A percentile compares a stretch with the other conserved stretches of the same genome.
Evolutionary conservation across 2,113 vertebrate species (phyloP).

Genomic region (Collichthys lucidus): DNA sequence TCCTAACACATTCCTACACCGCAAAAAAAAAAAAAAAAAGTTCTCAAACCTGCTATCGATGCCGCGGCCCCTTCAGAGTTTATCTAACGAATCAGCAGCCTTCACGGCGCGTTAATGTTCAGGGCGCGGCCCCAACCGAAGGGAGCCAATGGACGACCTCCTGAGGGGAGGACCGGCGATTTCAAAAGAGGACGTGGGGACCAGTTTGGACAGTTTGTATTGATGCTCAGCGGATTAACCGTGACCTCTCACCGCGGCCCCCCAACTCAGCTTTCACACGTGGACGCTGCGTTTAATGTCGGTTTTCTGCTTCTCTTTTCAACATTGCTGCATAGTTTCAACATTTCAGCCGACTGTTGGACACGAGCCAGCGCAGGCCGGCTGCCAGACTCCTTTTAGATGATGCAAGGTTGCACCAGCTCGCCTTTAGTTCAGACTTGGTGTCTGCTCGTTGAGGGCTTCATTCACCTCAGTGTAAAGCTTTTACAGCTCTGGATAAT

Average conservation of each 20-base stretch:
- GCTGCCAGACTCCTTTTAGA: background rate
- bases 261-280: background rate
- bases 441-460: background rate
- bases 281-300: background rate
- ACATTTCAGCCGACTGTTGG: background rate
- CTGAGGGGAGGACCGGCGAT: background rate
- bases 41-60: background rate
- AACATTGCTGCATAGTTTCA: background rate
- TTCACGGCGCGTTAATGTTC: constrained; percentile 37
- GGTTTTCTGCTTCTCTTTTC: background rate
- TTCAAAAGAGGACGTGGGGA: constrained; percentile 23
- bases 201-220: constrained; percentile 54
- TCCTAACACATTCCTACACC: background rate
- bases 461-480: background rate
- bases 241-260: constrained; percentile 35
- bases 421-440: background rate
- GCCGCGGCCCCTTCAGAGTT: background rate
- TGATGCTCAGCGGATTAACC: constrained; percentile 54
- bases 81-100: constrained; percentile 7
- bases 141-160: background rate
- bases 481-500: background rate
- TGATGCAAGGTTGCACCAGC: constrained; percentile 17
- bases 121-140: background rate
- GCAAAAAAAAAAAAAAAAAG: background rate
- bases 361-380: background rate